Base-by-base conservation (phyloP, 2,888 invertebrate species). In the Amblyjoppa proteus region DNA sequence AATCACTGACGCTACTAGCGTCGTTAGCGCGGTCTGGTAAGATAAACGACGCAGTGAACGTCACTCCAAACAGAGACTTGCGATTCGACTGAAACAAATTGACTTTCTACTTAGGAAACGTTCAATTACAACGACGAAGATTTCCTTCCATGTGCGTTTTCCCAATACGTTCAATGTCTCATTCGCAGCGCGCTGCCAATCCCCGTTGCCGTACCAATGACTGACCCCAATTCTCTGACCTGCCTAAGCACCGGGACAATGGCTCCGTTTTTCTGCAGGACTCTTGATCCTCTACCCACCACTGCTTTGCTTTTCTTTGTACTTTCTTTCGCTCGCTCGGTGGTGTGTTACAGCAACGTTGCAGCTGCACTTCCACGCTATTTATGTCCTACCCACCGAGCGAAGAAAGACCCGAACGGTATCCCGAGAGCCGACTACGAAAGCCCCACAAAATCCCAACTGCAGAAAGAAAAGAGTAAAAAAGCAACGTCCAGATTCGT, bases 301-400 rank as follows among this genome's bases (percentile, higher is more conserved):
- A 28, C 51, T 75, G 16, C 56, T 71, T 74, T 68, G 38, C 45
- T 84, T 80, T 41, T 76, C 69, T 38, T 84, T 80, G 45, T 41
- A 71, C 69, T 38, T 64, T 71, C 73, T 77, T 68, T 61, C 61
- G 66, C 41, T 56, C 73, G 69, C 53, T 76, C 31, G 41, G 66
- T 68, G 73, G 56, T 75, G 56, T 75, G 80, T 20, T 79, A 71
- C 58, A 69, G 66, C 69, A 71, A 75, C 49, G 49, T 68, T 81
- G 87, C 87, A 81, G 86, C 86, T 81, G 86, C 82, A 81, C 73
- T 69, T 20, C 68, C 25, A 31, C 49, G 73, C 68, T 49, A 49
- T 70, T 66, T n/a, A 56, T 34, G 73, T 28, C n/a, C 64, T 53
- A 13, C 49, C 64, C 49, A 28, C 56, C 31, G 70, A 84, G 51